Conservation (phyloP, 2,113 vertebrate genomes). For the Pygoscelis antarcticus region DNA sequence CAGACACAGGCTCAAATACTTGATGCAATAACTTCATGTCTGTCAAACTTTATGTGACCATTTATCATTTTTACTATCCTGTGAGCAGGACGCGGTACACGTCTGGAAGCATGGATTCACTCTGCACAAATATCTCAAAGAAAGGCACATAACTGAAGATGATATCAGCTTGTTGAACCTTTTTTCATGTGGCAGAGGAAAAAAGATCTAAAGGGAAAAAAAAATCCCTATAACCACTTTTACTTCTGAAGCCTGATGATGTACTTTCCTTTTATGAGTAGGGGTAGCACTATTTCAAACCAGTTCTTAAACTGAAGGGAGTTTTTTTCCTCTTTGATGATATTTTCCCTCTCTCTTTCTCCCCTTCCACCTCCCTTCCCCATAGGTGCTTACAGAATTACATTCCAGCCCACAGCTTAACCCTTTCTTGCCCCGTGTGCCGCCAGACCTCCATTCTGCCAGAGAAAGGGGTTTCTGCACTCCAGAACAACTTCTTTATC, state of each 20-base stretch:
- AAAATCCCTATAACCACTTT: not conserved
- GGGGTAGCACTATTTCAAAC: not conserved
- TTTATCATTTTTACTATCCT: not conserved
- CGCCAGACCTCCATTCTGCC: slow-evolving; percentile 97
- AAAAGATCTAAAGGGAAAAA: not conserved
- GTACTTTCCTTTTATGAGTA: not conserved
- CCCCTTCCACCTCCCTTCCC: not conserved
- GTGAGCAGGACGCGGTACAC: not conserved
- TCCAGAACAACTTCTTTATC: slow-evolving; percentile 99
- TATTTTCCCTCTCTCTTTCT: not conserved
- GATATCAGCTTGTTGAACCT: not conserved
- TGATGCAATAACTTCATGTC: not conserved
- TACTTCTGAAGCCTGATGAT: not conserved
- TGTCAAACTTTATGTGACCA: not conserved
- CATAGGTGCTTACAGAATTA: slow-evolving; percentile 96
- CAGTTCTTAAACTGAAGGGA: not conserved
- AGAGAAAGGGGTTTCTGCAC: slow-evolving; percentile 95
- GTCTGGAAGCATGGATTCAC: not conserved
- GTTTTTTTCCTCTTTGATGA: not conserved
- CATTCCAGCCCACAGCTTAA: slow-evolving; percentile 94
- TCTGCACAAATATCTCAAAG: not conserved
- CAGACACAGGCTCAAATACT: not conserved
- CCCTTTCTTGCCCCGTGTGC: slow-evolving; percentile 94
- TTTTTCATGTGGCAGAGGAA: not conserved
- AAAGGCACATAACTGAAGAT: not conserved